Conservation (phyloP, 2,888 invertebrate genomes). For the Meliscaeva auricollis region DNA sequence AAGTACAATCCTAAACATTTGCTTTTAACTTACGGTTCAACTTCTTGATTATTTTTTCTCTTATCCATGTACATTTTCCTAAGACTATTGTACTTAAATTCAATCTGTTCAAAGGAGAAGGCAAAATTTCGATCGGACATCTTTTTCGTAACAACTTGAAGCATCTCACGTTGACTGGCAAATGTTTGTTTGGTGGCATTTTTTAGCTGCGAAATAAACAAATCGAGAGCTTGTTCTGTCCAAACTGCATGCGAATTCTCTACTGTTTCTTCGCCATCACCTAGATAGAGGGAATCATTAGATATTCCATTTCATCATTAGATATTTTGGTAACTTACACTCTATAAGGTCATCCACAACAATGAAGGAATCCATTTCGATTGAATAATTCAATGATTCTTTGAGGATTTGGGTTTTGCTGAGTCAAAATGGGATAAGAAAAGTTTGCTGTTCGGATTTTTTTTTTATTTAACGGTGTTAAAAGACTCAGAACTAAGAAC, state of each 20-base stretch:
- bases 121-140: conserved; percentile 46
- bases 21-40: conserved; percentile 49
- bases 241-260: conserved; percentile 37
- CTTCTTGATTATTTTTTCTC: conserved; percentile 41
- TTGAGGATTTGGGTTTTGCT: too few relatives aligned
- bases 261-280: conserved; percentile 34
- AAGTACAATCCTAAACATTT: not conserved
- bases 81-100: conserved; percentile 57
- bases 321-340: conserved; percentile 40
- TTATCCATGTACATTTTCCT: conserved; percentile 62
- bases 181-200: conserved; percentile 37
- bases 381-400: not conserved
- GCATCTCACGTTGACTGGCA: conserved; percentile 45
- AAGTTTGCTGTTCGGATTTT: too few relatives aligned
- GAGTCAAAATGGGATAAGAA: too few relatives aligned
- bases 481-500: not conserved
- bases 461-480: conserved; percentile 14
- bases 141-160: conserved; percentile 36
- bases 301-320: not conserved
- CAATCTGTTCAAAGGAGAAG: conserved; percentile 39
- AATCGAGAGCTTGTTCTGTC: conserved; percentile 68
- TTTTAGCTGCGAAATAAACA: conserved; percentile 62
- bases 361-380: conserved; percentile 33
- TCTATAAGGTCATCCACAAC: conserved; percentile 63
- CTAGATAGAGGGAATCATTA: conserved; percentile 17